A percentile compares a stretch with the other conserved stretches of the same genome.
phyloP scores from a whole-genome alignment of 2,888 invertebrate genomes.

The Mythimna albipuncta region DNA sequence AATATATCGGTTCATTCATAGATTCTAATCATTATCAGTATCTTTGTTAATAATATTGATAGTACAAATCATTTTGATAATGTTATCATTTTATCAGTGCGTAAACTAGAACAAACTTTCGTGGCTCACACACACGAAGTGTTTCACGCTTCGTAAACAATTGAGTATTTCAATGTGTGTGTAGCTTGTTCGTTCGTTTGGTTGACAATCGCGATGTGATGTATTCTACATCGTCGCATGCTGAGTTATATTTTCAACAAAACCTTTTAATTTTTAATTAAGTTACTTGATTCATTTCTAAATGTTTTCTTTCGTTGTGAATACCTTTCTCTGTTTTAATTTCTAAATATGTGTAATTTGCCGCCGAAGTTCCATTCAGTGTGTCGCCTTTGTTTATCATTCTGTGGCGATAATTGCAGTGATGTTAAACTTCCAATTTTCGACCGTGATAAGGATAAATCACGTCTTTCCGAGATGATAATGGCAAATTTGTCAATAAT shows the following conservation, averaged over 20 bases:
- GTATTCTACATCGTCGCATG: conserved; percentile 90
- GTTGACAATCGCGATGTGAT: conserved; percentile 91
- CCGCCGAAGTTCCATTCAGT: conserved; percentile 98
- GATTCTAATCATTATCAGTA: conserved; percentile 24
- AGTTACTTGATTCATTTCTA: conserved; percentile 89
- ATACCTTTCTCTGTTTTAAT: conserved; percentile 88
- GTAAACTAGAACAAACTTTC: conserved; percentile 83
- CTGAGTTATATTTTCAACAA: conserved; percentile 89
- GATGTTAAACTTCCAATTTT: conserved; percentile 95
- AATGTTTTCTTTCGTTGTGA: conserved; percentile 90
- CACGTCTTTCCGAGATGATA: conserved; percentile 93
- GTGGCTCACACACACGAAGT: conserved; percentile 77
- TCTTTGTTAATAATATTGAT: conserved; percentile 47
- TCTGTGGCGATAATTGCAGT: conserved; percentile 93
- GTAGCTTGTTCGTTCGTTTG: conserved; percentile 89
- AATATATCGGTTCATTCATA: conserved; percentile 28
- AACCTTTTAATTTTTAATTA: conserved; percentile 88
- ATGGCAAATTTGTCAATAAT: conserved; percentile 95
- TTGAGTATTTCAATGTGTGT: conserved; percentile 84
- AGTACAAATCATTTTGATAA: conserved; percentile 79
- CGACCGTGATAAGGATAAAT: conserved; percentile 93
- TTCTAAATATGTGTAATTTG: conserved; percentile 96
- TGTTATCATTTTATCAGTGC: conserved; percentile 88
- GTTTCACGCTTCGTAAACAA: conserved; percentile 86
- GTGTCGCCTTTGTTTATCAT: conserved; percentile 98